Base-by-base conservation (phyloP, 2,888 invertebrate species). In the Julus scandinavius region DNA sequence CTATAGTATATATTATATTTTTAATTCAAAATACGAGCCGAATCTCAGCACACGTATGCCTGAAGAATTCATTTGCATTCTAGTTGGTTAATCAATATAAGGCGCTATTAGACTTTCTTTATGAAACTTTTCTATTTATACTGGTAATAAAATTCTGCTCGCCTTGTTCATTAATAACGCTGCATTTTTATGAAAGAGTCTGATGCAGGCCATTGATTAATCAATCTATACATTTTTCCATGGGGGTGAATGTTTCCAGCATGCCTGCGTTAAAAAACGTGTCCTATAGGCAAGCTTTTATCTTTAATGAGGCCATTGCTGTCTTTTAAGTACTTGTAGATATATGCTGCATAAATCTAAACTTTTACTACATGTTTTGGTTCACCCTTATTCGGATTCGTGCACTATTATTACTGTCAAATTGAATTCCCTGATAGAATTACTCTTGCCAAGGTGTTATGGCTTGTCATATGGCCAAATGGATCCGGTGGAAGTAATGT, bases 251-350 rank as follows among this genome's bases (percentile, higher is more conserved):
- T 80, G 80, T 80, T 38, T 29, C 38, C 80, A 80, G 80, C 80
- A 15, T 80, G 80, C 80, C 80, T 6, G 15, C 80, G 38, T 80
- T 80, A 80, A 80, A 72, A 80, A 80, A 38, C 72, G 80, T 80
- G 80, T 38, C 80, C 80, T 40, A 38, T 80, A 80, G 80, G 80
- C 80, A 38, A 38, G 80, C 80, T 80, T 80, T 80, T 80, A 80
- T 80, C 80, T 80, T 80, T 80, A 80, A 80, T 80, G 80, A 80
- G 80, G 80, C 80, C 80, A 80, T 80, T 80, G 80, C 80, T 80
- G 80, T 80, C 80, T 80, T 80, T 80, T 29, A 80, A 80, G 80
- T 80, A 80, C 80, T 80, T 80, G 80, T 40, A 80, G 80, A 80
- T 80, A 80, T 80, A 80, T 80, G 80, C 80, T 38, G 80, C 80